A percentile compares a stretch with the other conserved stretches of the same genome.
Evolutionary conservation across 2,113 vertebrate genomes (phyloP).

Genomic region (Puma concolor): DNA sequence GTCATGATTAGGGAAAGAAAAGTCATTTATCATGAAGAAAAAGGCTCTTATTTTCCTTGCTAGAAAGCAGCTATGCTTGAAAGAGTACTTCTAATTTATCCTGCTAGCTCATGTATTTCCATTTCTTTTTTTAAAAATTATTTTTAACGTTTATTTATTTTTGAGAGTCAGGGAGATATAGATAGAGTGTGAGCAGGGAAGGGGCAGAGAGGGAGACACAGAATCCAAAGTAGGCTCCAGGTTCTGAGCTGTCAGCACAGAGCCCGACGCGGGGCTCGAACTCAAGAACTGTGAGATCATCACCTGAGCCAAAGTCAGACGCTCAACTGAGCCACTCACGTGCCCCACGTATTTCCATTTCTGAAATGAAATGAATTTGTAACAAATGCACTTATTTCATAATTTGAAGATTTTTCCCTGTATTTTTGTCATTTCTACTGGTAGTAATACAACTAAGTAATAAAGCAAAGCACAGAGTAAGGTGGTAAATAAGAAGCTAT

Average conservation of each 20-base stretch:
- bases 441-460: not conserved
- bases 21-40: not conserved
- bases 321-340: no score
- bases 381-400: not conserved
- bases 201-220: no score
- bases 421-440: not conserved
- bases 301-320: no score
- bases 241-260: no score
- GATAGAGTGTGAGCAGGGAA: no score
- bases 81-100: not conserved
- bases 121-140: not conserved
- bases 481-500: not conserved
- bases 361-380: not conserved
- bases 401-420: not conserved
- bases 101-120: not conserved
- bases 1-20: not conserved
- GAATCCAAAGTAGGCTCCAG: no score
- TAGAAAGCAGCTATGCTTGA: not conserved
- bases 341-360: not conserved
- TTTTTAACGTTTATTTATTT: no score
- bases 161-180: no score
- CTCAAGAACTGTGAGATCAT: no score
- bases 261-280: no score
- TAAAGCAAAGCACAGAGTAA: not conserved
- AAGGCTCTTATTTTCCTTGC: not conserved